Evolutionary conservation across 1,140 invertebrate species (phyloP).

Genomic region (Brachionus sp.): DNA sequence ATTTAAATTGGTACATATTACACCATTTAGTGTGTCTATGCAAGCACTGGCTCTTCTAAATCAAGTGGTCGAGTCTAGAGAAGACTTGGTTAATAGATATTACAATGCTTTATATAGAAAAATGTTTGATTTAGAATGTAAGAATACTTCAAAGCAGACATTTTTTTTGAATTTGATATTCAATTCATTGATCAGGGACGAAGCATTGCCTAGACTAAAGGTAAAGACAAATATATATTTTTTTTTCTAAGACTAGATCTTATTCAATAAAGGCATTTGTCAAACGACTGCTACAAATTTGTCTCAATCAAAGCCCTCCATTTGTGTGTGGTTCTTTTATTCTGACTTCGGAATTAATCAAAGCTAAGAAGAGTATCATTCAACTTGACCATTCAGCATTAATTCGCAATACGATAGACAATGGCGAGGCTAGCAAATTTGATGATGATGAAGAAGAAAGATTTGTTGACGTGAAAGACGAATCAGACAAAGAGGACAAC

Average conservation of each 20-base stretch:
- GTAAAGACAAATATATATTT: constrained; percentile 46
- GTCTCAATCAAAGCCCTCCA: constrained; percentile 62
- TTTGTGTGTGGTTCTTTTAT: constrained; percentile 74
- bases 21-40: constrained; percentile 72
- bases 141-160: constrained; percentile 70
- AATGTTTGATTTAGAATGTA: constrained; percentile 72
- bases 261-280: constrained; percentile 68
- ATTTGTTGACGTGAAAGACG: constrained; percentile 52
- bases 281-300: constrained; percentile 80
- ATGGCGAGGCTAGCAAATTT: background rate
- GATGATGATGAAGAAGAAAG: constrained; percentile 59
- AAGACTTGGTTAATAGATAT: constrained; percentile 67
- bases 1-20: constrained; percentile 80
- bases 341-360: constrained; percentile 69
- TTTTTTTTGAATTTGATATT: constrained; percentile 82
- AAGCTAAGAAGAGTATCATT: background rate
- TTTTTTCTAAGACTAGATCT: background rate
- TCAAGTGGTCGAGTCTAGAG: constrained; percentile 70
- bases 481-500: constrained; percentile 49
- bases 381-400: background rate
- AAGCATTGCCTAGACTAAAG: constrained; percentile 67
- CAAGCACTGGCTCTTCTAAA: constrained; percentile 81
- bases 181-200: constrained; percentile 76
- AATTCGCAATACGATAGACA: background rate
- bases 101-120: constrained; percentile 85